Base-by-base conservation (phyloP, 2,888 invertebrate genomes). In the Mesorhabditis sp. region DNA sequence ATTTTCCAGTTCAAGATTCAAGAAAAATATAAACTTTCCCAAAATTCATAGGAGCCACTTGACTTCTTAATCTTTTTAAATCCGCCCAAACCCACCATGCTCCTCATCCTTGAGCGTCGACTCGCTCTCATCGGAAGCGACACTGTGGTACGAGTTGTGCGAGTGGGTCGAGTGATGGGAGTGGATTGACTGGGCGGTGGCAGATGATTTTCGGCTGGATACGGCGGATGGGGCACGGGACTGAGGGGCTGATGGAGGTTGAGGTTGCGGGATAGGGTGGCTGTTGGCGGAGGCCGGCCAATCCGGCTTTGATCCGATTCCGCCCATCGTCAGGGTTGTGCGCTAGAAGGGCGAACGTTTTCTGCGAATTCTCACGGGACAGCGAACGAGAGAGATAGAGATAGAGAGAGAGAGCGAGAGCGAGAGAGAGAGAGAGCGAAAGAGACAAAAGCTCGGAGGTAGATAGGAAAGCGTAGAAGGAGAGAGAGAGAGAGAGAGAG, bases 261-360 rank as follows among this genome's bases (percentile, higher is more conserved):
- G 58, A 50, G 7, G 28, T 28, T 28, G 28, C 28, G 28, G 28
- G 1, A 28, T 28, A 2, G 58, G n/a, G 58, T 50, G 58, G n/a
- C n/a, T n/a, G 10, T 50, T 50, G 7, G 58, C 7, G n/a, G 7
- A n/a, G 58, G n/a, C 7, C 7, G 58, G n/a, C 7, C 10, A 50
- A n/a, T 10, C 58, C 58, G 58, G 58, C 58, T 50, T 50, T 50
- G 58, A 50, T n/a, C n/a, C 58, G n/a, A 13, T 50, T 50, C 58
- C 58, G 58, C 58, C 58, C 58, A 50, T 50, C n/a, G 58, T 50
- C 7, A 50, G 58, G 10, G 58, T 13, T 10, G 7, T 10, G 7
- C 58, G 7, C 58, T 50, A 2, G 58, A 50, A 50, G 7, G 28
- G 28, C 28, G 28, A 28, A 28, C 28, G 28, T 28, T 28, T 28